Evolutionary conservation across 2,113 vertebrate genomes (phyloP).

Genomic region (Herpailurus yagouaroundi): DNA sequence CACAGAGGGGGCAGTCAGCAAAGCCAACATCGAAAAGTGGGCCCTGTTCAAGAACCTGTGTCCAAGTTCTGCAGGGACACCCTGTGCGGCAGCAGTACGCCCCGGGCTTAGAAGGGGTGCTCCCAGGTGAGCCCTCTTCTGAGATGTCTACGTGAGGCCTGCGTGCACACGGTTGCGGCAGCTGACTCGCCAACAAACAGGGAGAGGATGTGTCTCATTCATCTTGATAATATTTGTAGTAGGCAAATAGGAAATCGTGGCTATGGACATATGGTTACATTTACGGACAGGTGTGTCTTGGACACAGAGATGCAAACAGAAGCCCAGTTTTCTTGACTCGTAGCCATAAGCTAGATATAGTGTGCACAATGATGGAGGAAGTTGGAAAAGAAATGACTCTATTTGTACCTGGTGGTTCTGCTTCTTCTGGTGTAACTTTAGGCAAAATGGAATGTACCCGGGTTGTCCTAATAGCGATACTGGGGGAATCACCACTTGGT

Average conservation of each 20-base stretch:
- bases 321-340: conserved; percentile 38
- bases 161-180: background rate
- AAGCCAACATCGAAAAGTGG: background rate
- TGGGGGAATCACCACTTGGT: background rate
- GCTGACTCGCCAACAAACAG: background rate
- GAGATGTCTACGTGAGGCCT: background rate
- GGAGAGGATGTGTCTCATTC: background rate
- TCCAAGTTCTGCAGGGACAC: background rate
- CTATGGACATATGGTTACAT: background rate
- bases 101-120: background rate
- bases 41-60: background rate
- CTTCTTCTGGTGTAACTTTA: background rate
- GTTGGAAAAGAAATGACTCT: background rate
- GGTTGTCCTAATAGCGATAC: background rate
- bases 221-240: background rate
- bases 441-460: background rate
- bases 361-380: background rate
- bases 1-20: background rate
- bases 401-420: background rate
- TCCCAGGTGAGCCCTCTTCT: background rate
- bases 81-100: background rate
- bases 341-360: background rate
- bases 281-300: conserved; percentile 8
- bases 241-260: conserved; percentile 7
- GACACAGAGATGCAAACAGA: conserved; percentile 28